Base-by-base conservation (phyloP, 30 jellyfish, hydroid and myxozoan genomes). In the Chrysaora quinquecirrha region DNA sequence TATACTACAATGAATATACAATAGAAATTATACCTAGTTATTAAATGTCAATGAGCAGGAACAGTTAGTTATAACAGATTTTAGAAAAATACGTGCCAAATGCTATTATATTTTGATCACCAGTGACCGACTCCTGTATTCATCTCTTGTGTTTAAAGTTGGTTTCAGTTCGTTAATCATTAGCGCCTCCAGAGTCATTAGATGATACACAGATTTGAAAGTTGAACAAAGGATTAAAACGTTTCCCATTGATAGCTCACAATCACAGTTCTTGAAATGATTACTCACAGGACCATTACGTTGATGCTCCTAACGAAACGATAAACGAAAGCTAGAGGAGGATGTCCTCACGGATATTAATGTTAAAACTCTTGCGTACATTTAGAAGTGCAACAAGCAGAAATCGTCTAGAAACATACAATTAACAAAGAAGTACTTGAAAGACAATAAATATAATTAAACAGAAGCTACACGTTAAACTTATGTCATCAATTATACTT, bases 401-500 rank as follows among this genome's bases (percentile, higher is more conserved):
- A 12, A 47, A 11, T 11, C 62, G n/a, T 47, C 62, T 12, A 47
- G 18, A n/a, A 12, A n/a, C n/a, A n/a, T 47, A 47, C 62, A 47
- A n/a, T 12, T 25, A 19, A 58, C 19, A n/a, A 21, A 25, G 71
- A 6, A 25, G 29, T 21, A 58, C 32, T 58, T 58, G 71, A 58
- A 3, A 3, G 7, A 3, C 32, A 38, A 38, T 38, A 14, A 38
- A 38, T 38, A 14, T 6, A 52, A 19, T 52, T 52, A 70, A 70
- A 70, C 82, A 31, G 82, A 70, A 70, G 27, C 68, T 70, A 70
- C 64, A 33, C 43, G 82, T 31, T 23, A 70, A 70, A 43, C 25
- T 33, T 19, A 31, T 70, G 4, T 76, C 82, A 38, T 70, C 76
- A 23, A 70, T 70, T 31, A 70, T 70, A 22, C 69, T 70, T 23